Evolutionary conservation across 2,888 invertebrate species (phyloP), one percentile per base, ranked within the genome.

Genomic region (Nomada hirtipes): DNA sequence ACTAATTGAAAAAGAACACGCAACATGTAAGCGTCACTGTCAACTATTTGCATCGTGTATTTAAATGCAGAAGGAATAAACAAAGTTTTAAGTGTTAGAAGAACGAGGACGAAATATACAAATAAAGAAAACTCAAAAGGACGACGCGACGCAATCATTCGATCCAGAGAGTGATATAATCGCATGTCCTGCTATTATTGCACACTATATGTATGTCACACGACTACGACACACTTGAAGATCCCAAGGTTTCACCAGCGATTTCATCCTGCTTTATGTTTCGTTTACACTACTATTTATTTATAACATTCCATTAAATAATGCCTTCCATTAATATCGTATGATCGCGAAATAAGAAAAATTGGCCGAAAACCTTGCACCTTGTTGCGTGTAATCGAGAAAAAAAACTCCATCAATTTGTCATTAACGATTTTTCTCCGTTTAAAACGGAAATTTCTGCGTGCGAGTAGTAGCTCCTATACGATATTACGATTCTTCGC

Each of bases 61-160:
- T 78, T 79, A 88, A 86, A 86, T 86, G 84, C 82, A 86, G 69
- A 72, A 77, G 75, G 57, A 65, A 76, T 59, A 53, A 78, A 78
- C 55, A 74, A 78, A 65, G 68, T 44, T 76, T 75, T 68, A 63
- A 67, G 65, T 20, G 44, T 50, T 44, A 57, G 50, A 67, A 63
- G 55, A 55, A 80, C 68, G 79, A 70, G 69, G 57, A 71, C 57
- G 44, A 57, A 74, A 47, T 64, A 63, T 44, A 29, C 26, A 76
- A 73, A 73, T 65, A 61, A 82, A 70, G 36, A 36, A 57, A 80
- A 72, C 72, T 69, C 3, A 42, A 50, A 57, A 26, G 36, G 60
- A 50, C 63, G 52, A 52, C 44, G 36, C 63, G 52, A 52, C 44
- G 36, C 68, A 67, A 72, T 36, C 60, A 15, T 53, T 55, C 55